phyloP scores from a whole-genome alignment of 2,888 invertebrate species.

The Pinctada fucata region DNA sequence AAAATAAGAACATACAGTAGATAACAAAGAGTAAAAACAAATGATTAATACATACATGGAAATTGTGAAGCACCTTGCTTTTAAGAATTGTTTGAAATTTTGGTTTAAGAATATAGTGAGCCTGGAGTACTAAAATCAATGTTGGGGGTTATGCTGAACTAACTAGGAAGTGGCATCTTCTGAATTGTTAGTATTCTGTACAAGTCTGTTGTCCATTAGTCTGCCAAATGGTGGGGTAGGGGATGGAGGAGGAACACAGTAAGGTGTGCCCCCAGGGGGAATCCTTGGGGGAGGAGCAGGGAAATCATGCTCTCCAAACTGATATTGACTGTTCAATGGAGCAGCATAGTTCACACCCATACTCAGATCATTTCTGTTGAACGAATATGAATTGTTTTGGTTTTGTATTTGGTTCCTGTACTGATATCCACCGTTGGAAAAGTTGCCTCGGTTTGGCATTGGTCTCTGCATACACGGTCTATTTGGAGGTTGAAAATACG shows the following conservation, averaged over 20 bases:
- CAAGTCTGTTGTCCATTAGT: constrained; percentile 12
- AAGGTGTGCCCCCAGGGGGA: background rate
- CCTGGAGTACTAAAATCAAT: too few species aligned
- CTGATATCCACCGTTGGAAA: background rate
- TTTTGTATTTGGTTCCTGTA: background rate
- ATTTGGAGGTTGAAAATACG: background rate
- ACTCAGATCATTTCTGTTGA: background rate
- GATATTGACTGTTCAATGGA: background rate
- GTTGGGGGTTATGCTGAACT: too few species aligned
- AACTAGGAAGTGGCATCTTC: too few species aligned
- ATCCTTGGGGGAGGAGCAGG: background rate
- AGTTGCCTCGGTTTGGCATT: background rate
- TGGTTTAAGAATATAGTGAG: too few species aligned
- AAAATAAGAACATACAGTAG: too few species aligned
- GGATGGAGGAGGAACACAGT: background rate
- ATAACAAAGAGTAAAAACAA: too few species aligned
- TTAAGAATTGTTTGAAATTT: too few species aligned
- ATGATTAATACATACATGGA: too few species aligned
- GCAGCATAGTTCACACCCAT: background rate
- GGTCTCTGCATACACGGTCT: background rate
- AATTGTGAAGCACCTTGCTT: too few species aligned
- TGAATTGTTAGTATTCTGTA: constrained; percentile 1
- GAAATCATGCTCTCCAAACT: constrained; percentile 5
- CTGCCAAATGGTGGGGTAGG: background rate
- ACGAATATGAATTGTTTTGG: background rate